A percentile compares a stretch with the other conserved stretches of the same genome.
Conservation (phyloP, 1,140 invertebrate genomes). For the Anoplolepis gracilipes region DNA sequence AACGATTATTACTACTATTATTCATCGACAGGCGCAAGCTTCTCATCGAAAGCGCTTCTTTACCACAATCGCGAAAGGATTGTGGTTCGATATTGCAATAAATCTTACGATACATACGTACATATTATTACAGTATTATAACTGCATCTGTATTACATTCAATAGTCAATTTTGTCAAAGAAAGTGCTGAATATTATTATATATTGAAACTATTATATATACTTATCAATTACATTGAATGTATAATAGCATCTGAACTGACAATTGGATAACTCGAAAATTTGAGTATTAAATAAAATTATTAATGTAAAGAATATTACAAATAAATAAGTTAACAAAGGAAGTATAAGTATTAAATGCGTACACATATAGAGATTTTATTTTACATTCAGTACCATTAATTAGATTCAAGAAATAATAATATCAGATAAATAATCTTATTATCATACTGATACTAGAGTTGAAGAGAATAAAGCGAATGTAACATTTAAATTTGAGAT, state of each 20-base stretch:
- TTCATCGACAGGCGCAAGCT: conserved; percentile 78
- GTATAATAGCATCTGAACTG: not conserved
- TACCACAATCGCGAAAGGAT: conserved; percentile 50
- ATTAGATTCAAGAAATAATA: conserved; percentile 2
- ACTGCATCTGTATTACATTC: conserved; percentile 53
- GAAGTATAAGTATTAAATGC: not conserved
- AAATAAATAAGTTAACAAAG: conserved; percentile 46
- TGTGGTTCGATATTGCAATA: conserved; percentile 34
- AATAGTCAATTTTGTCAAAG: conserved; percentile 48
- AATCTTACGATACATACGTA: conserved; percentile 62
- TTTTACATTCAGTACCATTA: conserved; percentile 57
- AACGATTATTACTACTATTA: conserved; percentile 68
- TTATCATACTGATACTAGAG: not conserved
- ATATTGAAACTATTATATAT: conserved; percentile 8
- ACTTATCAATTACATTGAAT: conserved; percentile 32
- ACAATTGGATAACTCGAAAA: not conserved
- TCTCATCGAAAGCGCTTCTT: conserved; percentile 75
- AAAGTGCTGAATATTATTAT: conserved; percentile 31
- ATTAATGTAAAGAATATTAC: not conserved
- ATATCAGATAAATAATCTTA: conserved; percentile 59
- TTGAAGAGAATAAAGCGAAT: conserved; percentile 9
- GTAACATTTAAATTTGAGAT: not conserved
- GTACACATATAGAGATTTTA: conserved; percentile 50
- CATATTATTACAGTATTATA: conserved; percentile 32
- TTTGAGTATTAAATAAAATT: not conserved